A percentile compares a stretch with the other conserved stretches of the same genome.
These are phyloP conservation scores for Drosophila parvula DNA, from an alignment of 1,140 invertebrate species.

Conservation along the genomic window DNA sequence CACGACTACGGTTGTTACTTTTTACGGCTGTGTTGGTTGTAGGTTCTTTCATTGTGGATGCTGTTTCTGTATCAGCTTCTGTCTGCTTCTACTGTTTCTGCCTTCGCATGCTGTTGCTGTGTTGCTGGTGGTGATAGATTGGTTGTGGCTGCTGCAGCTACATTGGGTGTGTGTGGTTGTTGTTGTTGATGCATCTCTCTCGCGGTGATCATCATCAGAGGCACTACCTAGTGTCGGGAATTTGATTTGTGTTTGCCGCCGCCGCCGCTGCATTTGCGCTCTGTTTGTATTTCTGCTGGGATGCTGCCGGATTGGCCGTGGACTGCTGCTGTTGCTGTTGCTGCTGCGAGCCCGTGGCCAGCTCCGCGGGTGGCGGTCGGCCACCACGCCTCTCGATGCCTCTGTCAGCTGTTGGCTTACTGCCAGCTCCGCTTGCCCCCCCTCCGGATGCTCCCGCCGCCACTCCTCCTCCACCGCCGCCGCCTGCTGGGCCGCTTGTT, in stretches of 20 bases:
- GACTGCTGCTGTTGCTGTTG: conserved; percentile 58
- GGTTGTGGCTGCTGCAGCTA: conserved; percentile 66
- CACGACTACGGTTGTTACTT: conserved; percentile 45
- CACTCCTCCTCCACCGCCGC: conserved; percentile 20
- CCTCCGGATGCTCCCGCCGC: conserved; percentile 34
- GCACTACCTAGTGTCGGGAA: conserved; percentile 84
- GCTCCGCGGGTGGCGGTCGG: conserved; percentile 68
- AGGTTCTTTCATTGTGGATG: conserved; percentile 50
- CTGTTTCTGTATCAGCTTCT: conserved; percentile 27
- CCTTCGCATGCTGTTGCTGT: conserved; percentile 41
- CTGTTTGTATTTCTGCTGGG: conserved; percentile 78
- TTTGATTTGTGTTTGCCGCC: conserved; percentile 81
- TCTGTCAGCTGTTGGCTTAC: conserved; percentile 76
- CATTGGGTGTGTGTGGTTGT: conserved; percentile 41
- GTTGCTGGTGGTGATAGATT: conserved; percentile 52
- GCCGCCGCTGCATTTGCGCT: conserved; percentile 67
- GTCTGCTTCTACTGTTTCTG: conserved; percentile 27
- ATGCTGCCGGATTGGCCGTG: conserved; percentile 36
- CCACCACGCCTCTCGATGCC: conserved; percentile 75
- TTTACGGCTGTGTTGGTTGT: conserved; percentile 61
- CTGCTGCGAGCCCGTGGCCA: conserved; percentile 72
- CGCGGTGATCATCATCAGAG: conserved; percentile 52
- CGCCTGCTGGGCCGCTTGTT: conserved; percentile 50
- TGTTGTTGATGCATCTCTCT: conserved; percentile 44
- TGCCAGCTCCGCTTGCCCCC: conserved; percentile 56